Evolutionary conservation across 1,140 invertebrate genomes (phyloP).

Genomic region (Scaptomyza hsui): DNA sequence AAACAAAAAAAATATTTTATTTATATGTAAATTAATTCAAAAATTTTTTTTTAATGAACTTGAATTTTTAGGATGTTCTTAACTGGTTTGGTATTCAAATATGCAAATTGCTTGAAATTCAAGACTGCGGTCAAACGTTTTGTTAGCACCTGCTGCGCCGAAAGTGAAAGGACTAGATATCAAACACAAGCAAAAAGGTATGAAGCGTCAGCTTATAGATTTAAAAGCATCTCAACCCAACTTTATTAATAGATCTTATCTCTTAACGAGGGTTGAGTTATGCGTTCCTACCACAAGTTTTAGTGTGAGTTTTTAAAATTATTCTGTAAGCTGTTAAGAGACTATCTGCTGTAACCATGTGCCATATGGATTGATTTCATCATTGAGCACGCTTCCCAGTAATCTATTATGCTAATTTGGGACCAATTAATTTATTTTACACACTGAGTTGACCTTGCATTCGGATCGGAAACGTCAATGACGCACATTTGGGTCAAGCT

Average conservation of each 20-base stretch:
- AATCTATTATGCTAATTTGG: constrained; percentile 65
- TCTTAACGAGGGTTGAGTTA: not conserved
- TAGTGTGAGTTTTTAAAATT: not conserved
- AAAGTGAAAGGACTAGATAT: constrained; percentile 67
- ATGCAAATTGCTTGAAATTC: constrained; percentile 12
- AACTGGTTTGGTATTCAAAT: constrained; percentile 54
- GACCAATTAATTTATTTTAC: constrained; percentile 62
- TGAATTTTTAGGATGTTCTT: constrained; percentile 53
- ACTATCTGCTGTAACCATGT: not conserved
- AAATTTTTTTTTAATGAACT: constrained; percentile 74
- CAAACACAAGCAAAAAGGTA: not conserved
- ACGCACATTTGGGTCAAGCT: constrained; percentile 44
- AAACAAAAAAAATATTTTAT: constrained; percentile 28
- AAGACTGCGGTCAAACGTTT: constrained; percentile 9
- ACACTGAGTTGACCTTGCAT: constrained; percentile 33
- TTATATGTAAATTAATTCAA: constrained; percentile 67
- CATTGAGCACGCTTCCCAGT: constrained; percentile 9
- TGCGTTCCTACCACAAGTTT: not conserved
- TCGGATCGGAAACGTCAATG: constrained; percentile 36
- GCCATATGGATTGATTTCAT: not conserved
- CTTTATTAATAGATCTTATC: constrained; percentile 6
- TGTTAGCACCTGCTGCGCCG: constrained; percentile 30
- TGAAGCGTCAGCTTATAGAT: not conserved
- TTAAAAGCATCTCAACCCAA: not conserved
- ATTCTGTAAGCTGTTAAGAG: not conserved